Base-by-base conservation (phyloP, 2,113 vertebrate genomes). In the Entelurus aequoreus region DNA sequence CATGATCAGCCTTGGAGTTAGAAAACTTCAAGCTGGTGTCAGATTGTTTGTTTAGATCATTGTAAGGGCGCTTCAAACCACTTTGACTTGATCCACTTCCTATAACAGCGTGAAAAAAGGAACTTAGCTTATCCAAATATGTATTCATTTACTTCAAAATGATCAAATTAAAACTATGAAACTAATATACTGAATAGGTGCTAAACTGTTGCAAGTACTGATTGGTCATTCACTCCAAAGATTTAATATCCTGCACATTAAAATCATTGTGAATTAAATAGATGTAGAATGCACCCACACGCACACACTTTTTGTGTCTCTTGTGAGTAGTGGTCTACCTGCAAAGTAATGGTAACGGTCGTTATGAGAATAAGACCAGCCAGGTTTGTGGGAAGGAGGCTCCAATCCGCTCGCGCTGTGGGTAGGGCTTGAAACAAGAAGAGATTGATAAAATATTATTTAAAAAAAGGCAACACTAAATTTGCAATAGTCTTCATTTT, bases 331-430 rank as follows among this genome's bases (percentile, higher is more conserved):
- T 8, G 16, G 9, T 15, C 4, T 79, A 88, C 81, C 84, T 67
- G 63, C 6, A 47, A 60, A 62, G 13, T 35, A 62, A 1, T 1
- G 65, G 10, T 52, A 60, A 19, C 57, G 79, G 12, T 50, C 79
- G 0, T 60, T 78, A 2, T 87, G 78, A 0, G 86, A 71, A 51
- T 84, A 82, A 0, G 57, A 62, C 44, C 84, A 77, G 12, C 65
- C 52, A 0, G 14, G 66, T 49, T 77, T 73, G 42, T 81, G 76
- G 84, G 77, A 71, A 73, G 80, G 68, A 4, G 69, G 50, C 5
- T 38, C 57, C 37, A 6, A 12, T 28, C 59, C 40, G n/a, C 40
- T 51, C 68, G 54, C 84, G 13, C 42, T 42, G 0, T 66, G 71
- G 50, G 89, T 73, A 0, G 90, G 80, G 66, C 70, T 60, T 55